phyloP scores from a whole-genome alignment of 2,113 vertebrate species.

The Ahaetulla prasina region DNA sequence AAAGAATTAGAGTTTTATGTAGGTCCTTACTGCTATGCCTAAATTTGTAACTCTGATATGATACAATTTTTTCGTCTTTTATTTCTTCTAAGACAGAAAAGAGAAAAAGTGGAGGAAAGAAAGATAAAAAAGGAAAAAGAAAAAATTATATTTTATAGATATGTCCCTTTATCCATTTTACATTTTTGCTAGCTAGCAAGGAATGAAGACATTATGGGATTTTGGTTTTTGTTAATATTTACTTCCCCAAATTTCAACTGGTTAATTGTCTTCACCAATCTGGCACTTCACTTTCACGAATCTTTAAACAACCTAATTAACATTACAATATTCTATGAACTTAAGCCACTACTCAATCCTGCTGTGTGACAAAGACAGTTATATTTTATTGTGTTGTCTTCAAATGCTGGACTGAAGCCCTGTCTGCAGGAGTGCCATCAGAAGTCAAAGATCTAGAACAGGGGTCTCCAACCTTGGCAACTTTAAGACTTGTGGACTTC shows the following conservation, averaged over 20 bases:
- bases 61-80: neutral
- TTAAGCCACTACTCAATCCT: neutral
- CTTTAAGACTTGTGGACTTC: too few species aligned
- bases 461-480: too few species aligned
- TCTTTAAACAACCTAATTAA: neutral
- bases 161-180: neutral
- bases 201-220: neutral
- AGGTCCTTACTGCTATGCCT: neutral
- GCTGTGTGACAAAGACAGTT: neutral
- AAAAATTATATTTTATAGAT: neutral
- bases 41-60: neutral
- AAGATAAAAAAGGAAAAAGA: neutral
- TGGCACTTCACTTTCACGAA: neutral
- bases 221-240: neutral
- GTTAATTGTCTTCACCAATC: neutral
- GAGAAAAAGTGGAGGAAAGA: neutral
- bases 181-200: neutral
- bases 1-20: neutral
- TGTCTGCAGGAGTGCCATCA: neutral
- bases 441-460: neutral
- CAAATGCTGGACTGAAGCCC: neutral
- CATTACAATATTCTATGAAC: neutral
- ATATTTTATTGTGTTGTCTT: neutral
- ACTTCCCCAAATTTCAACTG: neutral
- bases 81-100: neutral